Evolutionary conservation across 2,113 vertebrate genomes (phyloP).

Genomic region (Sialia sialis): DNA sequence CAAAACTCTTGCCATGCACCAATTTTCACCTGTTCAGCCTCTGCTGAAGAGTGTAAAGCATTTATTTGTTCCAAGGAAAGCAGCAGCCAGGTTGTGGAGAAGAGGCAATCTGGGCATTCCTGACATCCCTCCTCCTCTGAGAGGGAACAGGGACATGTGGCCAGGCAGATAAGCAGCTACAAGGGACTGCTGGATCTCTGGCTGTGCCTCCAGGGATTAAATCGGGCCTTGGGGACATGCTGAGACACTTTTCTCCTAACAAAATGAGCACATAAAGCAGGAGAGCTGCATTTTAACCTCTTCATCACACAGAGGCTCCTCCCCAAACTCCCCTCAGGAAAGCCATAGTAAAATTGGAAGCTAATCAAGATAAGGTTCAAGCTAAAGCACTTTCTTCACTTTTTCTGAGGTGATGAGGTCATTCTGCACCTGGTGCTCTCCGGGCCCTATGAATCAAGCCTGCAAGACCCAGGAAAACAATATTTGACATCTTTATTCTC

Average conservation of each 20-base stretch:
- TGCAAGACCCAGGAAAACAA: not conserved
- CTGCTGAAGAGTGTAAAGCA: not conserved
- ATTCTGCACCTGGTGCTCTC: not conserved
- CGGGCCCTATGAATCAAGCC: not conserved
- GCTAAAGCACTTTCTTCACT: not conserved
- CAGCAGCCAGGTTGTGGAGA: not conserved
- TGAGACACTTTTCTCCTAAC: not conserved
- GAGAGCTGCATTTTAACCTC: not conserved
- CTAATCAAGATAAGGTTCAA: not conserved
- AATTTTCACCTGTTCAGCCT: not conserved
- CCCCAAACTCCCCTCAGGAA: not conserved
- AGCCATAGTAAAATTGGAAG: not conserved
- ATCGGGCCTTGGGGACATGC: not conserved
- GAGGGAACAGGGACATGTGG: not conserved
- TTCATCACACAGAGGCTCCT: not conserved
- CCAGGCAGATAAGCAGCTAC: not conserved
- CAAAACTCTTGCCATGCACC: not conserved
- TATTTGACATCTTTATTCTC: not conserved
- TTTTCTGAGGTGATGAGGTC: not conserved
- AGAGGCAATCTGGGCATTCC: not conserved
- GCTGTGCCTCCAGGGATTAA: not conserved
- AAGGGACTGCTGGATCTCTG: not conserved
- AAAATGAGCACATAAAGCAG: not conserved
- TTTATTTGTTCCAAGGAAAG: not conserved
- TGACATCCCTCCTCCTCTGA: not conserved